Percentiles rank a stretch among this genome's conserved stretches.
These are phyloP conservation scores for Syngnathus acus DNA, from an alignment of 2,797 vertebrate genomes.

Conservation along the genomic window DNA sequence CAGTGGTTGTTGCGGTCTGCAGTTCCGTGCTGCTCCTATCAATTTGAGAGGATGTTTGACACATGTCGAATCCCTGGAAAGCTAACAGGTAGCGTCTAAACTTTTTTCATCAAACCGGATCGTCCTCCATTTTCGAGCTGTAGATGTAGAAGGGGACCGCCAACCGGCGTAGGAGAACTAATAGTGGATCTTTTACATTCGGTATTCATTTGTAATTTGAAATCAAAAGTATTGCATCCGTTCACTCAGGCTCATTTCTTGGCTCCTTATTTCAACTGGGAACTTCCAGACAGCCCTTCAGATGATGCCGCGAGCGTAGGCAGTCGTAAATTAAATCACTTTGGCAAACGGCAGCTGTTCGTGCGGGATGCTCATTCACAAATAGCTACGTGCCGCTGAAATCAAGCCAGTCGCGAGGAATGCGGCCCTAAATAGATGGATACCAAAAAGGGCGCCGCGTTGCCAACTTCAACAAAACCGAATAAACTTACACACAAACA, in stretches of 20 bases:
- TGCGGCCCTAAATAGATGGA: neutral
- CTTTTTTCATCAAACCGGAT: neutral
- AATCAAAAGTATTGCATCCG: constrained; percentile 8
- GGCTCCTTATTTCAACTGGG: neutral
- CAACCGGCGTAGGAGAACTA: neutral
- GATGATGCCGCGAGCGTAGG: neutral
- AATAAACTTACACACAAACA: neutral
- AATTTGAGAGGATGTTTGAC: constrained; percentile 76
- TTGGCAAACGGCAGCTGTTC: neutral
- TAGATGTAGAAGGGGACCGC: neutral
- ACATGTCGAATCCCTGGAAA: constrained; percentile 73
- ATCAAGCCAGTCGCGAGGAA: neutral
- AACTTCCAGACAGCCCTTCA: neutral
- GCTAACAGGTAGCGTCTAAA: constrained; percentile 65
- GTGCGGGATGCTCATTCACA: neutral
- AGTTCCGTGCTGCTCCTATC: constrained; percentile 78
- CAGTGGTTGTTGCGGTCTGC: constrained; percentile 82
- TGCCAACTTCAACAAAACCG: neutral
- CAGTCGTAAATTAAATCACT: neutral
- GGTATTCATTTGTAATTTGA: neutral
- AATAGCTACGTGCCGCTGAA: neutral
- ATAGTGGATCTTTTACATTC: neutral
- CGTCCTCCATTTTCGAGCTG: neutral
- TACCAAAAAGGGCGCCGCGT: neutral
- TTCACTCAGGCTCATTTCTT: neutral